Evolutionary conservation across 2,888 invertebrate species (phyloP).

Genomic region (Eupelmus urozonus): DNA sequence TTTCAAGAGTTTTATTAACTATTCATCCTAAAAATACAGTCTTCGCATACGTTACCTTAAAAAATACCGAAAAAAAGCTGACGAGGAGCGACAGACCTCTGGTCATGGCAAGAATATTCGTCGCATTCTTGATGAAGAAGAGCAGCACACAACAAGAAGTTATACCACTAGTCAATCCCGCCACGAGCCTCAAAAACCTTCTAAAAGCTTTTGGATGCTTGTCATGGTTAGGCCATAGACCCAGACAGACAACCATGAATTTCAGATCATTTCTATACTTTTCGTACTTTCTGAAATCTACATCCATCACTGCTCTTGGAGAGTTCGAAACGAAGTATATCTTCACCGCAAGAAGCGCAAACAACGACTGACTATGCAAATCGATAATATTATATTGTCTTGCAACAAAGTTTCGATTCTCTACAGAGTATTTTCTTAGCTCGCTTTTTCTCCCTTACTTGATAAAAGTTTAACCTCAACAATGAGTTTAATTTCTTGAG

Average conservation of each 20-base stretch:
- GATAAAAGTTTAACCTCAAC: no score
- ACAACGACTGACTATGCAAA: neutral
- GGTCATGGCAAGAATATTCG: slow-evolving; percentile 60
- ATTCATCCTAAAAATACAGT: neutral
- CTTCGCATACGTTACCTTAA: slow-evolving; percentile 35
- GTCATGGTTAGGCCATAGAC: slow-evolving; percentile 36
- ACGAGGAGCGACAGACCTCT: slow-evolving; percentile 60
- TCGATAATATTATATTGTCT: slow-evolving; percentile 5
- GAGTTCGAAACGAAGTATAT: no score
- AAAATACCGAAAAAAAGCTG: slow-evolving; percentile 42
- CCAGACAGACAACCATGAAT: slow-evolving; percentile 26
- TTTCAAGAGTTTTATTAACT: no score
- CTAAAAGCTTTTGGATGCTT: slow-evolving; percentile 2
- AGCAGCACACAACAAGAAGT: slow-evolving; percentile 45
- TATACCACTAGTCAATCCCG: neutral
- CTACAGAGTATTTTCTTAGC: no score
- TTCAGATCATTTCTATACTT: slow-evolving; percentile 18
- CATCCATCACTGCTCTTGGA: slow-evolving; percentile 25
- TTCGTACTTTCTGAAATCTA: slow-evolving; percentile 24
- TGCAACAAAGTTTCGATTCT: no score
- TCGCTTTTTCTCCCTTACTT: no score
- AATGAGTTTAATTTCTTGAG: no score
- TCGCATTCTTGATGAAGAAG: slow-evolving; percentile 58
- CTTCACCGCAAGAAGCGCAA: no score
- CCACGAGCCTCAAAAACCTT: neutral